Evolutionary conservation across 2,888 invertebrate genomes (phyloP).

Genomic region (Orthonevra nobilis): DNA sequence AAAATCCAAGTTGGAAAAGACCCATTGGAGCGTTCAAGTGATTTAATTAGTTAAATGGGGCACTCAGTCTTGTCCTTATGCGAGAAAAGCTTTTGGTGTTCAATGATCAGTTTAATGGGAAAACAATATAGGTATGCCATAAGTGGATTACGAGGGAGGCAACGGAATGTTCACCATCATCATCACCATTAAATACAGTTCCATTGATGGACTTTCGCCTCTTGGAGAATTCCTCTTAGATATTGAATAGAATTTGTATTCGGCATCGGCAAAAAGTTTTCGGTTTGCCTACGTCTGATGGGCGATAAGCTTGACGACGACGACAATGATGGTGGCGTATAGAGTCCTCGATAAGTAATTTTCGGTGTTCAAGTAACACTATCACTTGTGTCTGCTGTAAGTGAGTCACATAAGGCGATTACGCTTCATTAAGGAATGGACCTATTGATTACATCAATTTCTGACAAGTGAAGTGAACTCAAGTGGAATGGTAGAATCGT

Average conservation of each 20-base stretch:
- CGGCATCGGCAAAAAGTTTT: conserved; percentile 29
- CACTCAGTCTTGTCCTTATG: conserved; percentile 33
- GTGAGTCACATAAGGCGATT: conserved; percentile 48
- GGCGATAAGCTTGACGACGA: conserved; percentile 24
- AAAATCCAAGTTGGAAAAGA: conserved; percentile 41
- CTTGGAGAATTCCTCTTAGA: not conserved
- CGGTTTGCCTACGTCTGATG: conserved; percentile 43
- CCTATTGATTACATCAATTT: conserved; percentile 44
- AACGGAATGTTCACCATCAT: conserved; percentile 26
- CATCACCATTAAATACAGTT: conserved; percentile 46
- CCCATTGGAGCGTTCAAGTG: conserved; percentile 62
- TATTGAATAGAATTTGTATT: conserved; percentile 30
- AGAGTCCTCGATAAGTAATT: conserved; percentile 32
- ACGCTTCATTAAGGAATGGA: conserved; percentile 34
- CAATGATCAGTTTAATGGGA: conserved; percentile 80
- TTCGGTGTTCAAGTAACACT: conserved; percentile 12
- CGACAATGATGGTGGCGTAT: not conserved
- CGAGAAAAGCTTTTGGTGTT: conserved; percentile 75
- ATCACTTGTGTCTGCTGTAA: conserved; percentile 18
- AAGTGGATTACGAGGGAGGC: conserved; percentile 54
- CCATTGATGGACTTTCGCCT: conserved; percentile 22
- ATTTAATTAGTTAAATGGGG: conserved; percentile 71
- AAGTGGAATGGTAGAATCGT: conserved; percentile 19
- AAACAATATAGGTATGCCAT: conserved; percentile 78
- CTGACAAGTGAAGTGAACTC: conserved; percentile 36